phyloP scores from a whole-genome alignment of 2,113 vertebrate species.

The Tachysurus fulvidraco region DNA sequence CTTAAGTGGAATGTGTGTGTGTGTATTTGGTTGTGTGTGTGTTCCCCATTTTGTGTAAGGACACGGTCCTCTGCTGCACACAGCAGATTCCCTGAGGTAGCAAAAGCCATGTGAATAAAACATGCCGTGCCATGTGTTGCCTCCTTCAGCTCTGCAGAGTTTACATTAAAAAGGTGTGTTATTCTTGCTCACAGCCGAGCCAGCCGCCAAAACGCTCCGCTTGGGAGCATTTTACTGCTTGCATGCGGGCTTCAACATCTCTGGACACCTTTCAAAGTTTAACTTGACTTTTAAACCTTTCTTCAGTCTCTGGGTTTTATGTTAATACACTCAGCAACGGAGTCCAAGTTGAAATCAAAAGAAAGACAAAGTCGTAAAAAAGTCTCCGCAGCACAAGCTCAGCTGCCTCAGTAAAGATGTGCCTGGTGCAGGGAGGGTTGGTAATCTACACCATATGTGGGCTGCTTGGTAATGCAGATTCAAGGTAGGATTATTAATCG shows the following conservation, averaged over 20 bases:
- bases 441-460: constrained; percentile 55
- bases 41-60: constrained; percentile 30
- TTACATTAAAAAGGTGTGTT: constrained; percentile 41
- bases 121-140: constrained; percentile 59
- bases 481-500: background rate
- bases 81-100: constrained; percentile 36
- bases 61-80: constrained; percentile 34
- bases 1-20: constrained; percentile 14
- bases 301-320: constrained; percentile 47
- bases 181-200: constrained; percentile 12
- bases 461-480: constrained; percentile 18
- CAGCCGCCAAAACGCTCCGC: constrained; percentile 25
- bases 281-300: constrained; percentile 35
- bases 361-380: constrained; percentile 50
- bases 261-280: constrained; percentile 42
- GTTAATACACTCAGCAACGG: constrained; percentile 36
- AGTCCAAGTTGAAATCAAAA: constrained; percentile 55
- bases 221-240: constrained; percentile 35
- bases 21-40: background rate
- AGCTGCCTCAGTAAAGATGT: constrained; percentile 28
- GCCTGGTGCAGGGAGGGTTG: constrained; percentile 19
- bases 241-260: constrained; percentile 8
- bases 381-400: constrained; percentile 26
- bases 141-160: constrained; percentile 46
- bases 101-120: constrained; percentile 63